Evolutionary conservation across 2,888 invertebrate species (phyloP), one percentile per base, ranked within the genome.

Genomic region (Pachycephus smyrnensis): DNA sequence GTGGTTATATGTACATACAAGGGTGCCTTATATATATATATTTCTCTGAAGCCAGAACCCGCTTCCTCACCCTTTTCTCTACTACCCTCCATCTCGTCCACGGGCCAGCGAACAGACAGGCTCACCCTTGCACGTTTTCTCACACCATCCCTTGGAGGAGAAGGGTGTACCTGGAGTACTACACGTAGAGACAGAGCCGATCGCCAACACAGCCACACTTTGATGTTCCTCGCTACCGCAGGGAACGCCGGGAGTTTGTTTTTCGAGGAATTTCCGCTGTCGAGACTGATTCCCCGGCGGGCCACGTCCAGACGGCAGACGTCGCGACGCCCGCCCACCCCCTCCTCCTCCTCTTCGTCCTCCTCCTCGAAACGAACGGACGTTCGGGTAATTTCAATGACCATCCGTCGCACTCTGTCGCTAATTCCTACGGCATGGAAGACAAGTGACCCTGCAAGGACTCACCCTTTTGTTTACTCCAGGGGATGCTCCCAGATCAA

Each of bases 281-380:
- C 87, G 86, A 82, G 87, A 87, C 86, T 89, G 88, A 89, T 89
- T 90, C 89, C 88, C 87, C 87, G 84, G 81, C 82, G 87, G 87
- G 85, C 86, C 84, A 79, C 80, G 82, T 82, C 79, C 77, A 80
- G 80, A 31, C 31, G 71, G 12, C 71, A 71, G 71, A 71, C 71
- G 71, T 32, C 32, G 71, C 71, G 71, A 32, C 71, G 71, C 9
- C 71, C 33, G 4, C 33, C 33, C 33, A 4, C 33, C 33, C 4
- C 33, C 9, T 55, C 23, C 15, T 23, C 23, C 35, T 35, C 35
- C 35, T 3, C 35, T 35, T 35, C 3, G 1, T 55, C 40, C 23
- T 55, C 40, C 36, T 12, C 11, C 31, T 30, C 4, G 71, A 71
- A 32, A 71, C 31, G 31, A 71, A 71, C 31, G 71, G 71, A 71